Evolutionary conservation across 2,888 invertebrate species (phyloP), one percentile per base, ranked within the genome.

Genomic region (Psylliodes chrysocephalus): DNA sequence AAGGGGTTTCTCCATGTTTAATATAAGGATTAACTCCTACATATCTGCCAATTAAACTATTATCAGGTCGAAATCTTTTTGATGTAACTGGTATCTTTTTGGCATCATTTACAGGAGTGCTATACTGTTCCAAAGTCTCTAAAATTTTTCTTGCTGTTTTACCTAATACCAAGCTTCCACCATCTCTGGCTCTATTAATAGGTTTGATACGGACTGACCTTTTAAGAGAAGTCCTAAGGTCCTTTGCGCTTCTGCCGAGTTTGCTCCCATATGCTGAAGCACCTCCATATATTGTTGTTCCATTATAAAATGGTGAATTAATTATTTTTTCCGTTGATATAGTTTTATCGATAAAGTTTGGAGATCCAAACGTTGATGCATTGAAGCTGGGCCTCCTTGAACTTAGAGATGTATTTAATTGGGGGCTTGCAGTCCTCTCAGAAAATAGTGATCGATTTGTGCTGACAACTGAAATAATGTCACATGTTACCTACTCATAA

Each of bases 81-180:
- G 79, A 69, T 44, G 81, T 81, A n/a, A 84, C 71, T 1, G 92
- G 92, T 79, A 94, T 91, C 76, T 90, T 90, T 76, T 89, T 91
- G 1, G 91, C 93, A 79, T 94, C 94, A 44, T 85, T 85, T 53
- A 94, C 82, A 0, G 95, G 93, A 1, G 94, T 91, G 0, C 93
- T 90, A 82, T 92, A 93, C 73, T 91, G 89, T 78, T 95, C 93
- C 59, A 96, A 83, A 3, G 93, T 86, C 73, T 92, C 90, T 74
- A 95, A 83, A 68, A 96, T 91, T 67, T 90, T 87, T 73, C 90
- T 88, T 0, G 95, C 91, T 2, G 94, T 91, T 68, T 88, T 86
- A 76, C 92, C 91, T 80, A 91, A 85, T 8, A 84, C 83, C 19
- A 84, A 77, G 57, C 80, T 79, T 42, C 75, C 75, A 19, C 68